These are phyloP conservation scores for Gopherus flavomarginatus DNA, from an alignment of 2,113 vertebrate species.

Conservation along the genomic window DNA sequence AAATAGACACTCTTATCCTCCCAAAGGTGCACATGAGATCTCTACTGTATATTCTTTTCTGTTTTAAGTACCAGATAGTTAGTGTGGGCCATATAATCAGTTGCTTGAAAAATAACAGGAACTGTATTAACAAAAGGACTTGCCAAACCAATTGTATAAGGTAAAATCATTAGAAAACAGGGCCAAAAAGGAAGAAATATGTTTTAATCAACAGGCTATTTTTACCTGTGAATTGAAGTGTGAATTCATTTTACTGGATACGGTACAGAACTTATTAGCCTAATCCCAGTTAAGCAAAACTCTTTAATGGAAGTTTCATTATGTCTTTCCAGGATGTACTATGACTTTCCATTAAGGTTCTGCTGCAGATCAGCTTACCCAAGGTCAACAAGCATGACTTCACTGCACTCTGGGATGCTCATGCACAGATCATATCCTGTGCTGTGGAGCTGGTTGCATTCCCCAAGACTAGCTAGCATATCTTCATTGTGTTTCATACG, in stretches of 20 bases:
- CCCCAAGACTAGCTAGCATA: not conserved
- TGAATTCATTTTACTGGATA: conserved; percentile 63
- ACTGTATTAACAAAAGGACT: conserved; percentile 66
- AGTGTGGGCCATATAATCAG: not conserved
- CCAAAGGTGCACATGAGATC: conserved; percentile 33
- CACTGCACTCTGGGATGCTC: not conserved
- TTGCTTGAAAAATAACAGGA: conserved; percentile 69
- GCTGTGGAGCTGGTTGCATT: not conserved
- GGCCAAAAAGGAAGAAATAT: conserved; percentile 71
- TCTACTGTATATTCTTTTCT: conserved; percentile 50
- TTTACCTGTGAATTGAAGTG: conserved; percentile 75
- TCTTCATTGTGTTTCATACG: not conserved
- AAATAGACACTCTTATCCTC: conserved; percentile 24
- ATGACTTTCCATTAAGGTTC: conserved; percentile 47
- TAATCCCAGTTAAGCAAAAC: conserved; percentile 62
- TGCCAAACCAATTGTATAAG: conserved; percentile 60
- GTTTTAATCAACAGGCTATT: conserved; percentile 80
- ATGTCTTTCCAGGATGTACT: conserved; percentile 53
- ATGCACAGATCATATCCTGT: not conserved
- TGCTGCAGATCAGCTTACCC: conserved; percentile 20
- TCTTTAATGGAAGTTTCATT: conserved; percentile 57
- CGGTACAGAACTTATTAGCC: conserved; percentile 30
- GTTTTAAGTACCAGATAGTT: conserved; percentile 57
- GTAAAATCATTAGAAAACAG: conserved; percentile 66
- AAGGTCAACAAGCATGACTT: not conserved